These are phyloP conservation scores for Plusia festucae DNA, from an alignment of 2,888 invertebrate species.

Conservation along the genomic window DNA sequence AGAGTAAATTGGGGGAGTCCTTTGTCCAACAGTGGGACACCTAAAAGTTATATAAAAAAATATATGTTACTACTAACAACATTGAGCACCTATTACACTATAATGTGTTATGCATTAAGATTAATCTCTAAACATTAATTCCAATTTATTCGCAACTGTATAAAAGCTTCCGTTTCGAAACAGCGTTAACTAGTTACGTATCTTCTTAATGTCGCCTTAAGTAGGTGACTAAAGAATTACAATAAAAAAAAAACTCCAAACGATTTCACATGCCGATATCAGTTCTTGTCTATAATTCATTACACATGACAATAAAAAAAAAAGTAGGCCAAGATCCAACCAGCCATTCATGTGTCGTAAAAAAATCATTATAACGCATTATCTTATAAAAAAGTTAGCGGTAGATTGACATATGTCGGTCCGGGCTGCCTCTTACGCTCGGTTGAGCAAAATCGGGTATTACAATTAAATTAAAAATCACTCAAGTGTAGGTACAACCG, in stretches of 20 bases:
- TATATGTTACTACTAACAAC: not conserved
- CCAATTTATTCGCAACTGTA: conserved; percentile 27
- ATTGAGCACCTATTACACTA: not conserved
- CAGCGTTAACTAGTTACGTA: conserved; percentile 17
- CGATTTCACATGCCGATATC: conserved; percentile 75
- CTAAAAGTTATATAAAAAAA: no score
- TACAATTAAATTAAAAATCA: conserved; percentile 89
- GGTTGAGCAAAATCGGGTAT: conserved; percentile 87
- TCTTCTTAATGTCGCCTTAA: conserved; percentile 35
- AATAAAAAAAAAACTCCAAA: conserved; percentile 55
- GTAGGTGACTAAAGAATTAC: conserved; percentile 51
- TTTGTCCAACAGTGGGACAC: no score
- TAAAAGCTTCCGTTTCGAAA: conserved; percentile 18
- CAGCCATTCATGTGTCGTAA: conserved; percentile 66
- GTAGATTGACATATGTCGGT: conserved; percentile 86
- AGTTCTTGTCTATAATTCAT: conserved; percentile 75
- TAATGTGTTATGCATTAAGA: not conserved
- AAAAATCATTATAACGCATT: conserved; percentile 56
- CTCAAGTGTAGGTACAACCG: conserved; percentile 79
- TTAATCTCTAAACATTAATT: not conserved
- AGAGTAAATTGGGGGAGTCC: no score
- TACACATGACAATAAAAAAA: conserved; percentile 78
- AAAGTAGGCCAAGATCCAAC: conserved; percentile 62
- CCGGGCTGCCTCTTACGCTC: conserved; percentile 75
- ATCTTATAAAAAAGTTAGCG: conserved; percentile 70